phyloP scores from a whole-genome alignment of 1,140 invertebrate genomes.

The Copidosoma floridanum region DNA sequence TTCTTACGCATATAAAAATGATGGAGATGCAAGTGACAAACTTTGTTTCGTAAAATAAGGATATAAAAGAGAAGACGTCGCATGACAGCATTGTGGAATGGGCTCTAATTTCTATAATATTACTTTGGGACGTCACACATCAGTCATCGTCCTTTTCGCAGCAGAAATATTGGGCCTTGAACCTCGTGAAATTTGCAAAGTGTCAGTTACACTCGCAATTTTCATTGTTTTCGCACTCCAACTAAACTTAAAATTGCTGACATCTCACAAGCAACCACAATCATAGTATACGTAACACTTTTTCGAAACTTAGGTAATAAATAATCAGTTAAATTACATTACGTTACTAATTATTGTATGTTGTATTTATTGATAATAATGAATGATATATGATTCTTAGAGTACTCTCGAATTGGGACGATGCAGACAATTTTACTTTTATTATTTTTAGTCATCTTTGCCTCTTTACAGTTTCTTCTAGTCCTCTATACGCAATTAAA shows the following conservation, averaged over 20 bases:
- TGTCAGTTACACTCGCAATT: no score
- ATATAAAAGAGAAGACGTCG: slow-evolving; percentile 31
- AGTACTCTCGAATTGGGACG: slow-evolving; percentile 48
- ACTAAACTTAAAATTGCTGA: no score
- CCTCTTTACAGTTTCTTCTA: no score
- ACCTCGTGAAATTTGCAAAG: slow-evolving; percentile 5
- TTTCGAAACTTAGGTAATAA: slow-evolving; percentile 56
- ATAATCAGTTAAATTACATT: slow-evolving; percentile 59
- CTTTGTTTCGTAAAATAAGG: slow-evolving; percentile 47
- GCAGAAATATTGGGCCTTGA: slow-evolving; percentile 12
- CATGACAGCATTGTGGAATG: slow-evolving; percentile 21
- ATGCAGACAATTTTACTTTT: slow-evolving; percentile 17
- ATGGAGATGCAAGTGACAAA: no score
- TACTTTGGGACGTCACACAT: slow-evolving; percentile 25
- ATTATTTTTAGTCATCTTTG: slow-evolving; percentile 1
- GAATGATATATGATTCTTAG: slow-evolving; percentile 60
- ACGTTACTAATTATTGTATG: slow-evolving; percentile 55
- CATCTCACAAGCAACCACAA: no score
- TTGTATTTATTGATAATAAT: slow-evolving; percentile 57
- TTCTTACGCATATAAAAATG: no score
- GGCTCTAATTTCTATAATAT: slow-evolving; percentile 20
- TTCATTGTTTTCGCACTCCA: no score
- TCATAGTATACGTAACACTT: slow-evolving; percentile 44
- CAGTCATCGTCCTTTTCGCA: no score
- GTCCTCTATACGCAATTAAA: no score